Conservation (phyloP, 2,797 vertebrate genomes). For the Allobates femoralis region DNA sequence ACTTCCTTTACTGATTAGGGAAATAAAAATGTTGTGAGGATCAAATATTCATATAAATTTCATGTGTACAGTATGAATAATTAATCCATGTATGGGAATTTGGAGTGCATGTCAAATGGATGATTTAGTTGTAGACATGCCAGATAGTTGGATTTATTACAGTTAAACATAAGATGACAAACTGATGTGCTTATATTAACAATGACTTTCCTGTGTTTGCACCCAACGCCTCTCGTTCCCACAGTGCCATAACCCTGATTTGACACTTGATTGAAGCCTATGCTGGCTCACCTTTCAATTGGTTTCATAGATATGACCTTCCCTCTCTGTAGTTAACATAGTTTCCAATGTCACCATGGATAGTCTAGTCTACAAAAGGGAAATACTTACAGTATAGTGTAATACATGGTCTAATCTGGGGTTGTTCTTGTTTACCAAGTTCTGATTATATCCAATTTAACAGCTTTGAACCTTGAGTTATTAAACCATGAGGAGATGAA, state of each 20-base stretch:
- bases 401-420: not conserved
- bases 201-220: not conserved
- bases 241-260: constrained; percentile 34
- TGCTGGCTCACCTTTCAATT: constrained; percentile 45
- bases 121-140: not conserved
- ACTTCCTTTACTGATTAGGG: not conserved
- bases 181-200: not conserved
- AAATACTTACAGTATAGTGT: not conserved
- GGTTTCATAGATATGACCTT: constrained; percentile 38
- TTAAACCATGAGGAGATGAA: too few species aligned
- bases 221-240: constrained; percentile 12
- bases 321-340: constrained; percentile 43
- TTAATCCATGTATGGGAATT: constrained; percentile 17
- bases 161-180: not conserved
- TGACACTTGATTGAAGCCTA: constrained; percentile 29
- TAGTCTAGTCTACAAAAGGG: not conserved
- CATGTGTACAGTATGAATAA: constrained; percentile 9
- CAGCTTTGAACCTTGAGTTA: not conserved
- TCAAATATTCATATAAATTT: constrained; percentile 26
- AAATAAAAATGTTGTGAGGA: constrained; percentile 5
- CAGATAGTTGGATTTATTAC: not conserved
- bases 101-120: not conserved
- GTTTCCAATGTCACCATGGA: constrained; percentile 27
- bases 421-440: not conserved
- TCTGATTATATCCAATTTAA: not conserved